Evolutionary conservation across 1,140 invertebrate species (phyloP), one percentile per base, ranked within the genome.

Genomic region (Apis cerana): DNA sequence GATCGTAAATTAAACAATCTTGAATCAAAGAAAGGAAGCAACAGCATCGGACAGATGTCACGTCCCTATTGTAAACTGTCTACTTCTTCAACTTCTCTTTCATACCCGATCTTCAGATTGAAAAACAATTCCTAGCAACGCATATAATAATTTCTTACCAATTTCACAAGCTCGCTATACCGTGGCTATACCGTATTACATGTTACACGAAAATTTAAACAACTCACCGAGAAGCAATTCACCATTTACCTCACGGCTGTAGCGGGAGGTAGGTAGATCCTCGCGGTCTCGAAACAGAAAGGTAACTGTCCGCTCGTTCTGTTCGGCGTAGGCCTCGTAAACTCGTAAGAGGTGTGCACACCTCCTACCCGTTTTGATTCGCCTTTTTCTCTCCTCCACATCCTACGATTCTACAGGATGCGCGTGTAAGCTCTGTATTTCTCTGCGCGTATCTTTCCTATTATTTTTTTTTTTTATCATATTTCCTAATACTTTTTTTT

Each of bases 231-330:
- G 80, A 85, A n/a, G 61, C 75, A 68, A 59, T 75, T 43, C 64
- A 79, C 56, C 69, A 75, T 48, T 77, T 58, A 23, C 43, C 27
- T 80, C 82, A 43, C 69, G 62, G 80, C 59, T 54, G 13, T 76
- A 50, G 27, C 7, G 43, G 64, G 72, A 72, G 69, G 61, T 89
- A 72, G 69, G 64, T 89, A 92, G 92, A 92, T 92, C 90, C 91
- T 93, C 91, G 89, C 92, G 83, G 87, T 92, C 89, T 92, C 91
- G 87, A 88, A 91, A 93, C 91, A 88, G 90, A 93, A 93, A 93
- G 91, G 91, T 91, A 93, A 93, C 93, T 93, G 93, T 87, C 90
- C 88, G 91, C 43, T 69, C 74, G 77, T 84, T 72, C 80, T 76
- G 78, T 85, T 85, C 82, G 80, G 56, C 86, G 85, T 90, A 86